Conservation (phyloP, 2,888 invertebrate genomes). For the Orthosia incerta region DNA sequence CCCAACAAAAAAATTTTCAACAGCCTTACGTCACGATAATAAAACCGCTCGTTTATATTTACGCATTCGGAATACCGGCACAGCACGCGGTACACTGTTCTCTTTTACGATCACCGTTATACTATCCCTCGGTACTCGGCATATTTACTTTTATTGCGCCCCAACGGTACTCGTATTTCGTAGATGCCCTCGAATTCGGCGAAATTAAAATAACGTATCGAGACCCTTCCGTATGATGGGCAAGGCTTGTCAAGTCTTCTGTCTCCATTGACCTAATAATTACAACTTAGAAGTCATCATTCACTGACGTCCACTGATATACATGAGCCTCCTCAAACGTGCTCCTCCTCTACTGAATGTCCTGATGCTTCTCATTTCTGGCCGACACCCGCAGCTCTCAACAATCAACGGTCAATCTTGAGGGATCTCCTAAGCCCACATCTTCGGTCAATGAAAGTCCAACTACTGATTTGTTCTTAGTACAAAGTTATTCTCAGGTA, state of each 20-base stretch:
- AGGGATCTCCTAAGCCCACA: no score
- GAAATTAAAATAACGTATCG: slow-evolving; percentile 56
- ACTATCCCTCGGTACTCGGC: slow-evolving; percentile 71
- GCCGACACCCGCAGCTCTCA: no score
- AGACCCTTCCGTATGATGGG: slow-evolving; percentile 1
- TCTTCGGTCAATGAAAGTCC: no score
- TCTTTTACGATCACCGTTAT: slow-evolving; percentile 72
- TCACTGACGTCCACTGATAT: no score
- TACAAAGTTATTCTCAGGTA: no score
- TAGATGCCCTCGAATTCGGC: slow-evolving; percentile 45
- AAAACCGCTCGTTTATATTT: slow-evolving; percentile 63
- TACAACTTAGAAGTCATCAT: no score
- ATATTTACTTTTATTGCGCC: slow-evolving; percentile 81
- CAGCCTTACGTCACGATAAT: slow-evolving; percentile 42
- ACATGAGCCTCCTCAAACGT: no score
- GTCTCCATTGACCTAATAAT: background rate
- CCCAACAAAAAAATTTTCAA: slow-evolving; percentile 10
- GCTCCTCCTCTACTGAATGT: no score
- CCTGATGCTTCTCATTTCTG: no score
- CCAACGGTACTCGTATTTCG: slow-evolving; percentile 69
- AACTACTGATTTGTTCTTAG: no score
- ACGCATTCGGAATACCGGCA: slow-evolving; percentile 53
- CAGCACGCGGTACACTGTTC: slow-evolving; percentile 58
- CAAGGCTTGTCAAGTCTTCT: background rate
- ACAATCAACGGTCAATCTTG: no score